phyloP scores from a whole-genome alignment of 2,888 invertebrate species.

The Drosophila lutescens region DNA sequence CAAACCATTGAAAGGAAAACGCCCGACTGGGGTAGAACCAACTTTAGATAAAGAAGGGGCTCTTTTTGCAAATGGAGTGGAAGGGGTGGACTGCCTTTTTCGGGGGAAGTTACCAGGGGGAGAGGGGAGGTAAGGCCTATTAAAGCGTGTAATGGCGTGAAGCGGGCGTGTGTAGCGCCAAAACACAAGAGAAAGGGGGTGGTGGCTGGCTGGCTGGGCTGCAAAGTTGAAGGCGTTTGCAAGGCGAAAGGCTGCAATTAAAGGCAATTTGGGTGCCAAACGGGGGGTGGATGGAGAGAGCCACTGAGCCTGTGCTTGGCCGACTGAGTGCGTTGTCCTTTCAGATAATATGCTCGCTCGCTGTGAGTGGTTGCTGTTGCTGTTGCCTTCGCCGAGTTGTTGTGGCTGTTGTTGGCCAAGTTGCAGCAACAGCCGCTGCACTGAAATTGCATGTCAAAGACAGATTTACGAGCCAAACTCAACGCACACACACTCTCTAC shows the following conservation, averaged over 20 bases:
- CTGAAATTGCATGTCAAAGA: slow-evolving; percentile 78
- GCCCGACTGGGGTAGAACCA: slow-evolving; percentile 4
- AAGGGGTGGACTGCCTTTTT: slow-evolving; percentile 5
- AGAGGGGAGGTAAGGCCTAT: slow-evolving; percentile 55
- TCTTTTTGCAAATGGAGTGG: neutral
- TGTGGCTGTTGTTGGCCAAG: slow-evolving; percentile 34
- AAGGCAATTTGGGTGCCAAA: slow-evolving; percentile 69
- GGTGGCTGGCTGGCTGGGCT: slow-evolving; percentile 12
- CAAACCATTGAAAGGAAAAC: slow-evolving; percentile 39
- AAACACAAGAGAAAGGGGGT: slow-evolving; percentile 23
- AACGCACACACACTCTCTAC: slow-evolving; percentile 18
- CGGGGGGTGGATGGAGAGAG: slow-evolving; percentile 3
- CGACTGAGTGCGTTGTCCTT: slow-evolving; percentile 71
- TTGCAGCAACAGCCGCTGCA: slow-evolving; percentile 73
- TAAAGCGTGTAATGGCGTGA: slow-evolving; percentile 78
- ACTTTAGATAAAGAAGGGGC: slow-evolving; percentile 35
- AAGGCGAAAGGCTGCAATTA: slow-evolving; percentile 69
- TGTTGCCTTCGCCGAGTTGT: slow-evolving; percentile 27
- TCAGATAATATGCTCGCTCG: slow-evolving; percentile 52
- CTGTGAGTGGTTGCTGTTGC: slow-evolving; percentile 27
- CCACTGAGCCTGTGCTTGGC: slow-evolving; percentile 34
- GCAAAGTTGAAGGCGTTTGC: slow-evolving; percentile 43
- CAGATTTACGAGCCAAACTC: slow-evolving; percentile 72
- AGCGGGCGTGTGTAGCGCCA: slow-evolving; percentile 59
- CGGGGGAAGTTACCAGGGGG: neutral